Percentiles rank a stretch among this genome's conserved stretches.
Conservation (phyloP, 1,140 invertebrate species). For the Saccostrea glomerata region DNA sequence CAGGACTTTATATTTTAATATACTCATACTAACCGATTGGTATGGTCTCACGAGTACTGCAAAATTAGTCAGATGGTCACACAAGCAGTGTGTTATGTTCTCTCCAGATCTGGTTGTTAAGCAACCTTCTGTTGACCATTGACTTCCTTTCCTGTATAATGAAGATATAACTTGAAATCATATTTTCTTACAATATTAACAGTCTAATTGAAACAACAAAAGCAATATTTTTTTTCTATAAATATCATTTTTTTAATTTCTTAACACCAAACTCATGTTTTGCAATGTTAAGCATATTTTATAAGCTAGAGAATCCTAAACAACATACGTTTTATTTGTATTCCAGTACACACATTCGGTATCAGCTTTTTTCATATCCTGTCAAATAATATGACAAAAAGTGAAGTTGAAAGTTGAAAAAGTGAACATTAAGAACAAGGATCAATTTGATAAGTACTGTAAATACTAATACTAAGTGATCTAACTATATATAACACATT, state of each 20-base stretch:
- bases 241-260: no score
- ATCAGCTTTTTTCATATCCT: not conserved
- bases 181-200: no score
- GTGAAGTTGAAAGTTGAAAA: no score
- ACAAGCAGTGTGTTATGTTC: slow-evolving; percentile 51
- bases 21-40: not conserved
- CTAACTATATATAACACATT: no score
- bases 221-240: no score
- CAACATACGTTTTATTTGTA: not conserved
- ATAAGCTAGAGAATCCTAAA: not conserved
- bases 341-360: slow-evolving; percentile 5
- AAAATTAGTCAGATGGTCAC: slow-evolving; percentile 69
- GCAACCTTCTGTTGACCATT: slow-evolving; percentile 54
- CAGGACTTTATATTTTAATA: not conserved
- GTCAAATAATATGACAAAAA: not conserved
- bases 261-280: no score
- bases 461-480: no score
- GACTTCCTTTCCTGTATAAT: not conserved
- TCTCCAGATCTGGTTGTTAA: not conserved
- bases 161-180: not conserved
- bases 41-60: slow-evolving; percentile 64
- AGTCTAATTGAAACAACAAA: no score
- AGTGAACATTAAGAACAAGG: no score
- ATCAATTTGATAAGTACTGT: no score
- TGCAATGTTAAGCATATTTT: not conserved